Conservation (phyloP, 2,797 vertebrate genomes). For the Bovichtus variegatus region DNA sequence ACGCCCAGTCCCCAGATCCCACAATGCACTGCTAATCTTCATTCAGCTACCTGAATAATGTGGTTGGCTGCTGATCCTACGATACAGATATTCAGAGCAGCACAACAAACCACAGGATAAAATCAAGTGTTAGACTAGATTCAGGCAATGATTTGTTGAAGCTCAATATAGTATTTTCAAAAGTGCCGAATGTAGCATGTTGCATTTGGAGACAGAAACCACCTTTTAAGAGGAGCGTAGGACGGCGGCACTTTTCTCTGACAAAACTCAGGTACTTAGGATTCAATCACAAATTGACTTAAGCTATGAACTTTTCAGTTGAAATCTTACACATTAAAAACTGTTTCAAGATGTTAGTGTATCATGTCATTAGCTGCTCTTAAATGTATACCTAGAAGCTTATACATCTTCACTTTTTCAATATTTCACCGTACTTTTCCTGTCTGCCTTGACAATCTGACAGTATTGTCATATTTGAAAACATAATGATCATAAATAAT, state of each 20-base stretch:
- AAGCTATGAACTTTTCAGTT: neutral
- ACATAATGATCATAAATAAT: no score
- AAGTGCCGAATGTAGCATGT: neutral
- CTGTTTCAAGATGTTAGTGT: neutral
- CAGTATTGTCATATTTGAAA: no score
- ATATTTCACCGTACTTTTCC: no score
- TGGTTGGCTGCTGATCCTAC: neutral
- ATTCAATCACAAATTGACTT: neutral
- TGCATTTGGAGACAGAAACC: neutral
- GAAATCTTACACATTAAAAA: neutral
- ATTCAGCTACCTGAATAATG: conserved; percentile 6
- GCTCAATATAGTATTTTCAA: neutral
- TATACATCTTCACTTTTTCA: no score
- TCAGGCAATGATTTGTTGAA: neutral
- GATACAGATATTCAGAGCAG: neutral
- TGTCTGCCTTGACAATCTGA: no score
- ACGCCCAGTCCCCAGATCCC: neutral
- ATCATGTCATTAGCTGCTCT: neutral
- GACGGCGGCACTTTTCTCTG: neutral
- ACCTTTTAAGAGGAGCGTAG: neutral
- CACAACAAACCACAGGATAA: neutral
- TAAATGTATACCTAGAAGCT: neutral
- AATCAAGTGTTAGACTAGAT: neutral
- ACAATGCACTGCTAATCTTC: conserved; percentile 14
- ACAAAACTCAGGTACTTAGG: neutral